Evolutionary conservation across 2,797 vertebrate genomes (phyloP), one percentile per base, ranked within the genome.

Genomic region (Clarias laeviceps): DNA sequence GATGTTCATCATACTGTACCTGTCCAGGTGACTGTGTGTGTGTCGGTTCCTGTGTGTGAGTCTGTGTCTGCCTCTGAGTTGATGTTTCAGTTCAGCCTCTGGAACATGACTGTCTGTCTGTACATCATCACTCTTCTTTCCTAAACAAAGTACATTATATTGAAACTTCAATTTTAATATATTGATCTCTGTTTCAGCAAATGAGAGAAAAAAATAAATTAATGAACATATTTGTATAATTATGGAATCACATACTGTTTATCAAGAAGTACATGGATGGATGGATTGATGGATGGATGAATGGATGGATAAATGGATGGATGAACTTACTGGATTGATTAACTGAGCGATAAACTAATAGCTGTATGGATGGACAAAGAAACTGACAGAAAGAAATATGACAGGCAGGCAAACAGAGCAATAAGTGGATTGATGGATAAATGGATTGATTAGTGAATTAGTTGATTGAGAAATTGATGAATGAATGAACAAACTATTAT

Each of bases 81-180:
- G 86, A 83, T 89, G 90, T 59, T 9, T 90, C 12, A 88, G 12
- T 50, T 91, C 89, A 79, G 87, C 57, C n/a, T 70, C 22, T 0
- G 90, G 80, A 40, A 22, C 85, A 69, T 90, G 88, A 79, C 87
- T 82, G 0, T 93, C 92, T 1, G 91, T 93, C 11, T 88, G 34
- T 59, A 88, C 80, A 73, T 90, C 84, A 72, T 92, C 88, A 69
- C 86, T 91, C 59, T 86, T 92, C 74, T 92, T 91, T n/a, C 94
- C 94, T 95, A 15, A 66, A 79, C 29, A 85, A 59, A 66, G 17
- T 83, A 74, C 54, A 70, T 68, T 12, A 69, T 59, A 77, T 73
- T 29, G 20, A 56, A 78, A 24, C 11, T 0, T 45, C 40, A 45
- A 45, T 9, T 45, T 45, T 45, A 45, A 45, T 45, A 45, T 74